Percentiles rank a stretch among this genome's conserved stretches.
Conservation (phyloP, 30 jellyfish, hydroid and myxozoan genomes). For the Turritopsis dohrnii region DNA sequence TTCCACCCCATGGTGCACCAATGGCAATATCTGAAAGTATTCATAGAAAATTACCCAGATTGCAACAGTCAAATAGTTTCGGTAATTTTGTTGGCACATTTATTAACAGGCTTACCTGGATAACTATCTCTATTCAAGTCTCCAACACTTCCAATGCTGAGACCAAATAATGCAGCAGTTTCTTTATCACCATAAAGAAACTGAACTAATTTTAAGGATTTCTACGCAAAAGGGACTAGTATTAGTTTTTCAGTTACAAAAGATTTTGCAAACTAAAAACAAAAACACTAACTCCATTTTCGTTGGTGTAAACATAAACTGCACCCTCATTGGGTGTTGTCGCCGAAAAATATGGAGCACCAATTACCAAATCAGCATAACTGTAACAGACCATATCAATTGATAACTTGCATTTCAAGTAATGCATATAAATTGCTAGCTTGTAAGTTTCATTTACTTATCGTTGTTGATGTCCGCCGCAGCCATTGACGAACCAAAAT, state of each 20-base stretch:
- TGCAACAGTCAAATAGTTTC: too few relatives aligned
- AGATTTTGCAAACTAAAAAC: too few relatives aligned
- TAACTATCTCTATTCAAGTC: slow-evolving; percentile 68
- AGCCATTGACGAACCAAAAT: slow-evolving; percentile 65
- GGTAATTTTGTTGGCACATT: too few relatives aligned
- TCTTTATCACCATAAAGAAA: slow-evolving; percentile 6
- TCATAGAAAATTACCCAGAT: not conserved
- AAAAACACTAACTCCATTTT: slow-evolving; percentile 35
- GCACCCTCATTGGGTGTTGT: slow-evolving; percentile 55
- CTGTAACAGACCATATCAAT: slow-evolving; percentile 5
- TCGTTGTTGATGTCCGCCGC: slow-evolving; percentile 71
- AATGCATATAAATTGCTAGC: not conserved
- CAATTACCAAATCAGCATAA: slow-evolving; percentile 67
- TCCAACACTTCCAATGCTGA: slow-evolving; percentile 64
- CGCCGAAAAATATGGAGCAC: slow-evolving; percentile 59
- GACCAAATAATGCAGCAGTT: slow-evolving; percentile 53
- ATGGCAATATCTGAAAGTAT: slow-evolving; percentile 53
- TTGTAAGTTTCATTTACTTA: slow-evolving; percentile 30
- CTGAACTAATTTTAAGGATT: slow-evolving; percentile 4
- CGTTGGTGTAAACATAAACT: slow-evolving; percentile 55
- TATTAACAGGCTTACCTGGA: slow-evolving; percentile 50
- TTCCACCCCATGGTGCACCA: slow-evolving; percentile 91
- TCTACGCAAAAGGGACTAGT: slow-evolving; percentile 6
- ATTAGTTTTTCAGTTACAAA: too few relatives aligned
- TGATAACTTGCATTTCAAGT: not conserved